phyloP scores from a whole-genome alignment of 2,113 vertebrate genomes.

The Athene noctua region DNA sequence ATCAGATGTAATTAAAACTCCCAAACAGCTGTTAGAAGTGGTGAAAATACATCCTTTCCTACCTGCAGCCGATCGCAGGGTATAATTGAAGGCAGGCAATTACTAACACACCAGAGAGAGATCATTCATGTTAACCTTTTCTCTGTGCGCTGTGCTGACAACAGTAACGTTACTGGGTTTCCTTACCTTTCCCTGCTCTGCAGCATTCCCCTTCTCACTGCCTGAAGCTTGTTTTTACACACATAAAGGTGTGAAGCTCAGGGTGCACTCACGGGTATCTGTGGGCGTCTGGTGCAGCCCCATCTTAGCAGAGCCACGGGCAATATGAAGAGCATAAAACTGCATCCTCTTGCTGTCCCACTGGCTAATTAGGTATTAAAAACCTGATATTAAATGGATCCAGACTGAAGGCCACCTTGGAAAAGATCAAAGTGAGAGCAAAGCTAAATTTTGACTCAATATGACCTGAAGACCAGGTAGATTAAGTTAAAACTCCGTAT shows the following conservation, averaged over 20 bases:
- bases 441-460: neutral
- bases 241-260: neutral
- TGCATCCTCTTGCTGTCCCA: neutral
- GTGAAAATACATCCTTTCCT: neutral
- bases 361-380: neutral
- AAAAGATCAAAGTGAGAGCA: neutral
- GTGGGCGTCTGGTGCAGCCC: neutral
- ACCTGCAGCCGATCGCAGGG: neutral
- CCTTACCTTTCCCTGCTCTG: neutral
- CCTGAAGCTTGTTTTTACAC: neutral
- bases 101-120: neutral
- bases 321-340: neutral
- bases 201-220: neutral
- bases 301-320: neutral
- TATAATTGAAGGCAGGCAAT: neutral
- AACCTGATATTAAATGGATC: neutral
- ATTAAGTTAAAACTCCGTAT: neutral
- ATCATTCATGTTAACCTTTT: neutral
- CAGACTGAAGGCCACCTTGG: neutral
- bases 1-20: slow-evolving; percentile 3
- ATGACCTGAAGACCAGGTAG: fast-evolving
- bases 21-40: neutral
- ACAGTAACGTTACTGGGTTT: neutral
- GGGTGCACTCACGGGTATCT: fast-evolving
- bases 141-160: neutral